Evolutionary conservation across 2,113 vertebrate genomes (phyloP).

Genomic region (Gasterosteus aculeatus): DNA sequence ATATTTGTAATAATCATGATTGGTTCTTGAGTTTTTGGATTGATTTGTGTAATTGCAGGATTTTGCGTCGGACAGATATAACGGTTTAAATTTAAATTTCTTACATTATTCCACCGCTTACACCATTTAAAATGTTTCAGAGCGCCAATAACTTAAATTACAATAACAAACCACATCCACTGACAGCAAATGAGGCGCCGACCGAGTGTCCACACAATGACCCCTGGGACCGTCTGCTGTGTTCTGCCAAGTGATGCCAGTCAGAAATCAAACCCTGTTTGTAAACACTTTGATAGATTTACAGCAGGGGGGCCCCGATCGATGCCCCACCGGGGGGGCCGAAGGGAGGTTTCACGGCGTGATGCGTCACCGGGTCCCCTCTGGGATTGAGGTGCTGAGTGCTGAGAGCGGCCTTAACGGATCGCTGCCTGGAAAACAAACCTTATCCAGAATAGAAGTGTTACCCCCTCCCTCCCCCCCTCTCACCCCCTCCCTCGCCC

Average conservation of each 20-base stretch:
- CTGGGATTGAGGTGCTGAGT: conserved; percentile 50
- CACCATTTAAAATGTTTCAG: neutral
- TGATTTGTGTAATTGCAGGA: neutral
- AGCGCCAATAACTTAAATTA: conserved; percentile 15
- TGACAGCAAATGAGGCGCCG: conserved; percentile 9
- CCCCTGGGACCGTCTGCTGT: conserved; percentile 9
- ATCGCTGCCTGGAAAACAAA: conserved; percentile 74
- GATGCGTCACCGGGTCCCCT: conserved; percentile 42
- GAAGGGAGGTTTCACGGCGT: conserved; percentile 59
- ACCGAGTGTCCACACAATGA: conserved; percentile 9
- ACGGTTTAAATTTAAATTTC: conserved; percentile 5
- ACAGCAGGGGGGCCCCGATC: conserved; percentile 1
- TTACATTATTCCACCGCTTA: conserved; percentile 3
- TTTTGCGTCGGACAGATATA: conserved; percentile 4
- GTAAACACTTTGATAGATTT: conserved; percentile 34
- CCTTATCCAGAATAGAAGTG: conserved; percentile 80
- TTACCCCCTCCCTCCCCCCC: conserved; percentile 34
- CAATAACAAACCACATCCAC: conserved; percentile 3
- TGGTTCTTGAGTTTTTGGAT: conserved; percentile 1
- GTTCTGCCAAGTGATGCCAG: neutral
- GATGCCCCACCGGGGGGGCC: conserved; percentile 41
- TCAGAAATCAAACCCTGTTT: conserved; percentile 23
- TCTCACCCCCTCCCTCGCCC: too few species aligned
- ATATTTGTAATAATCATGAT: conserved; percentile 30
- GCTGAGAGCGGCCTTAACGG: conserved; percentile 67